Percentiles rank a stretch among this genome's conserved stretches.
Evolutionary conservation across 2,888 invertebrate species (phyloP).

Genomic region (Parascotia fuliginaria): DNA sequence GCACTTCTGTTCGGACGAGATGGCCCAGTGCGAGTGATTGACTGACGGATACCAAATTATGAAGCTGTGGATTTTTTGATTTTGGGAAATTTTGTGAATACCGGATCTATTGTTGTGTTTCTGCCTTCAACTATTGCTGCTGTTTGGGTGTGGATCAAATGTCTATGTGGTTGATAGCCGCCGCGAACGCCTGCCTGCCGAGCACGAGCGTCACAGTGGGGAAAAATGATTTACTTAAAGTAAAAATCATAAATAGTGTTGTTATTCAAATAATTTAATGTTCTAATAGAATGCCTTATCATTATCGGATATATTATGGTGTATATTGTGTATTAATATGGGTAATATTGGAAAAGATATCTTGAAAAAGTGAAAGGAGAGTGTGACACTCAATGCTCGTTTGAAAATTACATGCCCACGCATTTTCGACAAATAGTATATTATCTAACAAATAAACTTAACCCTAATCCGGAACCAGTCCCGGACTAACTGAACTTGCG

Average conservation of each 20-base stretch:
- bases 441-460: constrained; percentile 83
- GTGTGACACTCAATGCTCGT: constrained; percentile 61
- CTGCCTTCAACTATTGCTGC: constrained; percentile 94
- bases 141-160: constrained; percentile 88
- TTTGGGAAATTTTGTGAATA: constrained; percentile 49
- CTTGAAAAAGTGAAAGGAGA: constrained; percentile 17
- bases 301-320: constrained; percentile 45
- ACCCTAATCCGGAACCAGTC: constrained; percentile 67
- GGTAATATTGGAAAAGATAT: constrained; percentile 36
- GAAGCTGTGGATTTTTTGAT: constrained; percentile 50
- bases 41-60: constrained; percentile 64
- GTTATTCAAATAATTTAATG: constrained; percentile 21
- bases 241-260: constrained; percentile 15
- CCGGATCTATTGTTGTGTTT: constrained; percentile 75
- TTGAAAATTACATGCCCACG: constrained; percentile 59
- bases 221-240: constrained; percentile 43
- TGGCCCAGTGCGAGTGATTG: constrained; percentile 92
- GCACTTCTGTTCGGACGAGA: constrained; percentile 98
- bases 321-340: constrained; percentile 33
- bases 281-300: constrained; percentile 41
- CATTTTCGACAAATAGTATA: constrained; percentile 73
- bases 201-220: constrained; percentile 55
- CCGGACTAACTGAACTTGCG: constrained; percentile 74
- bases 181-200: constrained; percentile 72
- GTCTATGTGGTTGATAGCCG: constrained; percentile 91